Percentiles rank a stretch among this genome's conserved stretches.
Conservation (phyloP, 2,113 vertebrate species). For the Campylomormyrus tamandua region DNA sequence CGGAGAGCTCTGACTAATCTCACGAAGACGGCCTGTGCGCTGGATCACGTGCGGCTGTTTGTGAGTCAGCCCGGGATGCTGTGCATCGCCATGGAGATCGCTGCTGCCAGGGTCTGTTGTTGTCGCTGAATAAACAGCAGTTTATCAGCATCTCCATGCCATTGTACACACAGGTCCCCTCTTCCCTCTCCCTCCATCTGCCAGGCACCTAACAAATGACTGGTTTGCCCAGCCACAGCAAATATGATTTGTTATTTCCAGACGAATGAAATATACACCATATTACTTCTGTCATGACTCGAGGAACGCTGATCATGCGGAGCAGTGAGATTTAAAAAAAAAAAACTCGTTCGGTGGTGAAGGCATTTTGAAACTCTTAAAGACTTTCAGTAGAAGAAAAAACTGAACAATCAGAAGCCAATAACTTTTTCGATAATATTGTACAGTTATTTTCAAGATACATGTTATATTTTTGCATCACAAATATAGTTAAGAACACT, state of each 20-base stretch:
- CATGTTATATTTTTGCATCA: neutral
- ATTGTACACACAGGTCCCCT: conserved; percentile 51
- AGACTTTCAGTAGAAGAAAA: neutral
- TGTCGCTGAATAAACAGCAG: conserved; percentile 58
- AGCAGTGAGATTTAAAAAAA: neutral
- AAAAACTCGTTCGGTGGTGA: neutral
- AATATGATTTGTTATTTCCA: conserved; percentile 60
- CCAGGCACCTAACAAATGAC: conserved; percentile 62
- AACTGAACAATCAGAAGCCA: neutral
- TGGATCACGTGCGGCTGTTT: conserved; percentile 47
- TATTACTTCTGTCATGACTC: conserved; percentile 5
- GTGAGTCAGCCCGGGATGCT: conserved; percentile 43
- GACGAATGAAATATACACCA: conserved; percentile 4
- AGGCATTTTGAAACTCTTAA: neutral
- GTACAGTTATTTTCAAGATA: neutral
- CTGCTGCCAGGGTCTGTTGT: conserved; percentile 47
- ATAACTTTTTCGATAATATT: neutral
- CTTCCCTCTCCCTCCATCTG: conserved; percentile 46
- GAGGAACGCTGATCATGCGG: neutral
- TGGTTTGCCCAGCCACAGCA: conserved; percentile 57
- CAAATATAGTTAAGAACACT: neutral
- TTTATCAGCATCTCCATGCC: conserved; percentile 56
- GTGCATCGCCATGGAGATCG: conserved; percentile 38
- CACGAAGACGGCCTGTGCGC: conserved; percentile 42
- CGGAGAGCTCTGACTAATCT: conserved; percentile 13